Base-by-base conservation (phyloP, 1,140 invertebrate genomes). In the Drosophila hydei region DNA sequence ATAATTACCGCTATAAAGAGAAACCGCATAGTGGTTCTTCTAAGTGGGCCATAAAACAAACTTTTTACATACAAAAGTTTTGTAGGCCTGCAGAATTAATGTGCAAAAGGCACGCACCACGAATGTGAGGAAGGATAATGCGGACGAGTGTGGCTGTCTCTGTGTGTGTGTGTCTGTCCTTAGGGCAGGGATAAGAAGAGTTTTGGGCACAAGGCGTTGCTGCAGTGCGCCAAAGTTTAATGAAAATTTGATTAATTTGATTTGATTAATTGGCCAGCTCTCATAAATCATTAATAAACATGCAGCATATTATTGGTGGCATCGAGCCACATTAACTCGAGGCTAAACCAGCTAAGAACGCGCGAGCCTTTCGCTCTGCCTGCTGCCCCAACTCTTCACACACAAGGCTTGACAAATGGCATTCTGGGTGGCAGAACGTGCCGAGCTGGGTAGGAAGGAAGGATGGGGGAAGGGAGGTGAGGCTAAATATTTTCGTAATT, bases 401-500 rank as follows among this genome's bases (percentile, higher is more conserved):
- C 21, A 9, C 67, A 70, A 58, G 75, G 63, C 67, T 88, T 87
- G 81, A 87, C 81, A 87, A 87, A 87, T 87, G 81, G 81, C 81
- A 85, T 85, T 85, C 72, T 85, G 80, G 19, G 59, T 75, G 83
- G 70, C 58, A 61, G 69, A 77, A 77, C 81, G 76, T 85, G 81
- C 77, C 83, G 74, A 77, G 81, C 74, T 81, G 70, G 67, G 81
- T 1, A 6, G 11, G 30, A 4, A 8, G 25, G 25, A 8, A 27
- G 8, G 5, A 8, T 8, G 7, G 25, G 7, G 30, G 30, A 33
- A 27, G 25, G 25, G 1, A 12, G 11, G 30, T n/a, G 30, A 11
- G 4, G 70, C 83, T 88, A 91, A 91, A 91, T 91, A 91, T 91
- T 91, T 91, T 91, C 89, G 85, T 91, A 91, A 91, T 91, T 91